Evolutionary conservation across 2,113 vertebrate genomes (phyloP), one percentile per base, ranked within the genome.

Genomic region (Ia io): DNA sequence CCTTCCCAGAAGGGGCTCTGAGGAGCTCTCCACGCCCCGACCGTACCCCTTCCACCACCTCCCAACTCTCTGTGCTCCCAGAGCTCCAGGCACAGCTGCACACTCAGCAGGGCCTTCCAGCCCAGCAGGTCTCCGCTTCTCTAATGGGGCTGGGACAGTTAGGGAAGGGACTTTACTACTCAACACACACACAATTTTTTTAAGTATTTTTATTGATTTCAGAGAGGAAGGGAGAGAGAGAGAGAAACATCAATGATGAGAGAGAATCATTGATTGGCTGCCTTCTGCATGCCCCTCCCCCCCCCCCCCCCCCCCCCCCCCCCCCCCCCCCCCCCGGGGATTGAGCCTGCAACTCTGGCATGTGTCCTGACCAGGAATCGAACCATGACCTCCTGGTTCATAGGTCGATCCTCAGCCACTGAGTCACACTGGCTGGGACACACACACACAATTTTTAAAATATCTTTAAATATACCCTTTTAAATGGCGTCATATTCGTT

Each of bases 381-480:
- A 56, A 23, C 53, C 20, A 56, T 56, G 23, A 59, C 56, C 23
- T 59, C 56, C 56, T 59, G 56, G 23, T 59, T 59, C 56, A 59
- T 11, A 59, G 56, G 56, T 59, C 56, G 8, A 59, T 59, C 23
- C 56, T 59, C 23, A 25, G 56, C 9, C 23, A 59, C 56, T 59
- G 23, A 59, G 23, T 23, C 23, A 59, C 23, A 25, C 23, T 59
- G 56, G 56, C 56, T 3, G 9, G 56, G 22, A 63, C 59, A 63
- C 59, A 63, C 59, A 63, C n/a, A 79, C 49, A 53, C 77, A 79
- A 22, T 78, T 79, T 79, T 14, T 44, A 89, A 88, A 91, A n/a
- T 65, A 16, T 78, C 56, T 67, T 94, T 56, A 13, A 18, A 30
- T 23, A 61, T 59, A 63, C 13, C 40, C 65, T 69, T 92, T 65